Evolutionary conservation across 2,113 vertebrate species (phyloP).

Genomic region (Butorides virescens): DNA sequence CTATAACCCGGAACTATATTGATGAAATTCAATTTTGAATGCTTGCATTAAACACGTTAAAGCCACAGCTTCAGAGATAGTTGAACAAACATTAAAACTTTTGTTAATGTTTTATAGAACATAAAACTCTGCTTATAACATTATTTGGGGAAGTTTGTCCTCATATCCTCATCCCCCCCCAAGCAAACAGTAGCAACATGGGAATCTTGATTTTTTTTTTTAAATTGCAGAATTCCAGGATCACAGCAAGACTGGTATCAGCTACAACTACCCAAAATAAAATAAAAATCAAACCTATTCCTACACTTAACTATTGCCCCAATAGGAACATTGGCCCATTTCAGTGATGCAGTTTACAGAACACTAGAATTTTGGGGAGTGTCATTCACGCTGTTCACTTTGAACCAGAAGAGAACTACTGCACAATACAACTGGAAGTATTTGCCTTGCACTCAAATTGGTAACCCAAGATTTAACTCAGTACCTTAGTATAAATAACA

Average conservation of each 20-base stretch:
- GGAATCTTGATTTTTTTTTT: not conserved
- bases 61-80: not conserved
- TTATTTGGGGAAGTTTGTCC: not conserved
- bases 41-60: not conserved
- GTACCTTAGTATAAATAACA: not conserved
- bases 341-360: not conserved
- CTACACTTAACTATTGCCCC: accelerated
- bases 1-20: not conserved
- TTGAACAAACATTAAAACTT: not conserved
- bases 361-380: not conserved
- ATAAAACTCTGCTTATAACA: not conserved
- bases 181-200: not conserved
- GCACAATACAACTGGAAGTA: not conserved
- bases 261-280: not conserved
- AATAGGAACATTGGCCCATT: not conserved
- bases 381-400: not conserved
- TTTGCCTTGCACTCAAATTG: not conserved
- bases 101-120: not conserved
- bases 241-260: not conserved
- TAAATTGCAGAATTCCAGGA: not conserved
- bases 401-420: not conserved
- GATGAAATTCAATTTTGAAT: not conserved
- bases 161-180: not conserved
- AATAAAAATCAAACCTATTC: not conserved
- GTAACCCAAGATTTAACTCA: too few relatives aligned